Percentiles rank a stretch among this genome's conserved stretches.
phyloP scores from a whole-genome alignment of 1,140 invertebrate genomes.

The Camponotus vicinus region DNA sequence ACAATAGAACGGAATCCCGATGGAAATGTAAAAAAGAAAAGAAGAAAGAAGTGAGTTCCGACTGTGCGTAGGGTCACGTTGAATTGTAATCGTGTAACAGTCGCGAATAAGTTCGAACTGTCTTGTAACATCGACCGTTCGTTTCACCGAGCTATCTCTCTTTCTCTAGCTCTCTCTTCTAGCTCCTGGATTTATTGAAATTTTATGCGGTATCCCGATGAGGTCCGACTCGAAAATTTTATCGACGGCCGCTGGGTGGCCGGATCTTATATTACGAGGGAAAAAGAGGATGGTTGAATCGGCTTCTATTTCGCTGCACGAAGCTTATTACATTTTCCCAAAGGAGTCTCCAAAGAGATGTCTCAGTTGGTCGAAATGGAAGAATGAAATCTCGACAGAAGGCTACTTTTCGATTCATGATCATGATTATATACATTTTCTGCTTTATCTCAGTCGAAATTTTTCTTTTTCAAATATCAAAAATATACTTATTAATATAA shows the following conservation, averaged over 20 bases:
- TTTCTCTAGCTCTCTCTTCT: conserved; percentile 22
- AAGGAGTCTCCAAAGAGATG: not conserved
- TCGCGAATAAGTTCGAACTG: conserved; percentile 73
- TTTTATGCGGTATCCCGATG: conserved; percentile 77
- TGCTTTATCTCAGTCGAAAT: not conserved
- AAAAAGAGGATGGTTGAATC: not conserved
- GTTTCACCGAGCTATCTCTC: conserved; percentile 62
- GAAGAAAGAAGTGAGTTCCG: conserved; percentile 52
- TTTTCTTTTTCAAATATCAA: not conserved
- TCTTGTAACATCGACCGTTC: conserved; percentile 73
- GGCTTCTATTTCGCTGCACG: conserved; percentile 60
- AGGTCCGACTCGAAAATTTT: conserved; percentile 75
- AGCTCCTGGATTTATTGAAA: conserved; percentile 76
- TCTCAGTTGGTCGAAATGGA: conserved; percentile 7
- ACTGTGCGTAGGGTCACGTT: not conserved
- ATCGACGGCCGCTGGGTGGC: conserved; percentile 65
- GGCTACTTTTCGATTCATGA: not conserved
- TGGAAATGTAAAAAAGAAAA: conserved; percentile 51
- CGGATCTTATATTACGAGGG: conserved; percentile 68
- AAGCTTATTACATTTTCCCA: conserved; percentile 61
- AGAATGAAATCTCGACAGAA: not conserved
- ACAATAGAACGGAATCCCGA: conserved; percentile 55
- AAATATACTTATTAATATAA: not conserved
- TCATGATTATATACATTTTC: conserved; percentile 2
- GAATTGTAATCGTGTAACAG: conserved; percentile 65